phyloP scores from a whole-genome alignment of 2,888 invertebrate species.

The Thereva nobilitata region DNA sequence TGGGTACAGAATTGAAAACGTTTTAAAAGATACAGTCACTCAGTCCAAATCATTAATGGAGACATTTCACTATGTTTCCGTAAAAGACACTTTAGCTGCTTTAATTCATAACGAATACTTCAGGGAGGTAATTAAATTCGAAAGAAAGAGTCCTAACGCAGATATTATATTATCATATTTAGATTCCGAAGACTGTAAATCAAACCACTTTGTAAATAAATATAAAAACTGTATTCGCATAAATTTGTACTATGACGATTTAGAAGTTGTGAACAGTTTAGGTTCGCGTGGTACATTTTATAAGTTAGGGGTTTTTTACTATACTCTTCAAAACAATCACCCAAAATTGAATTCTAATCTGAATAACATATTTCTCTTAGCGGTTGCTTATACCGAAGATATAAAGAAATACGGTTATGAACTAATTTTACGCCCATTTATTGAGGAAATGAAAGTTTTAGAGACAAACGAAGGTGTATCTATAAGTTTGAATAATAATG shows the following conservation, averaged over 20 bases:
- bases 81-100: neutral
- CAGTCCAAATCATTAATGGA: neutral
- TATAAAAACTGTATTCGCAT: neutral
- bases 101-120: neutral
- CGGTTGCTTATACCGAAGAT: constrained; percentile 30
- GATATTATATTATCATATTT: neutral
- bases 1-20: neutral
- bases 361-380: constrained; percentile 28
- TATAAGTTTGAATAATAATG: neutral
- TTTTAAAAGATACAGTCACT: neutral
- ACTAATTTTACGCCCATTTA: constrained; percentile 25
- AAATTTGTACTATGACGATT: constrained; percentile 34
- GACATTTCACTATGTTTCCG: constrained; percentile 1
- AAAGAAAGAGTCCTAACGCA: neutral
- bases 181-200: neutral
- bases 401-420: constrained; percentile 34
- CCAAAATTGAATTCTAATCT: constrained; percentile 15
- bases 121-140: neutral
- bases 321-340: constrained; percentile 28
- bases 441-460: constrained; percentile 10
- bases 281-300: constrained; percentile 34
- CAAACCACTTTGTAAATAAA: neutral
- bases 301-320: constrained; percentile 33
- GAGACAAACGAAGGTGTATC: neutral
- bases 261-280: constrained; percentile 28